These are phyloP conservation scores for Vidua chalybeata DNA, from an alignment of 2,113 vertebrate genomes.

Conservation along the genomic window DNA sequence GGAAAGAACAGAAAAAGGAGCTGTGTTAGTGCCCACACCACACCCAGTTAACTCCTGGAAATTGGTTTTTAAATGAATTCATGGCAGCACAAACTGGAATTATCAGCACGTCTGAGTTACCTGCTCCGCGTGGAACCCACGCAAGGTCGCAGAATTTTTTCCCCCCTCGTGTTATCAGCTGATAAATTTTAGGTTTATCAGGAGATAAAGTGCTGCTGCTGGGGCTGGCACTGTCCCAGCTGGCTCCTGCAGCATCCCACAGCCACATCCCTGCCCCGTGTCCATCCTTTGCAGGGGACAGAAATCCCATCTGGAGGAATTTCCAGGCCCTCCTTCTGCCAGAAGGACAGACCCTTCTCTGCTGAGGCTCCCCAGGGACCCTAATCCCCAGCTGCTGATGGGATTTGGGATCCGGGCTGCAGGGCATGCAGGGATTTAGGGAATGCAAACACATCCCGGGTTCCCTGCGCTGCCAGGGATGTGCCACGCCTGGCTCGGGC, in stretches of 20 bases:
- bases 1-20: constrained; percentile 49
- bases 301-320: fast-evolving
- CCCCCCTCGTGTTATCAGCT: fast-evolving
- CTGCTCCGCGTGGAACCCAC: fast-evolving
- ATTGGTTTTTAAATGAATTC: fast-evolving
- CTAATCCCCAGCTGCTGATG: fast-evolving
- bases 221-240: background rate
- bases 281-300: fast-evolving
- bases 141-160: fast-evolving
- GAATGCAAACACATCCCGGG: fast-evolving
- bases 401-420: background rate
- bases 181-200: background rate
- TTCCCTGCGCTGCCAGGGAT: background rate
- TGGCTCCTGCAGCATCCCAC: background rate
- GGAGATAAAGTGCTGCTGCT: background rate
- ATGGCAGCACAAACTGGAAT: fast-evolving
- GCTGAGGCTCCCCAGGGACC: background rate
- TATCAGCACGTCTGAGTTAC: background rate
- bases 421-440: background rate
- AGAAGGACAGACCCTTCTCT: background rate
- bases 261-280: background rate
- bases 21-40: background rate
- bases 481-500: background rate
- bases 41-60: fast-evolving
- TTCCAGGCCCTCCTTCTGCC: background rate